Conservation (phyloP, 1,140 invertebrate genomes). For the Bombus vancouverensis region DNA sequence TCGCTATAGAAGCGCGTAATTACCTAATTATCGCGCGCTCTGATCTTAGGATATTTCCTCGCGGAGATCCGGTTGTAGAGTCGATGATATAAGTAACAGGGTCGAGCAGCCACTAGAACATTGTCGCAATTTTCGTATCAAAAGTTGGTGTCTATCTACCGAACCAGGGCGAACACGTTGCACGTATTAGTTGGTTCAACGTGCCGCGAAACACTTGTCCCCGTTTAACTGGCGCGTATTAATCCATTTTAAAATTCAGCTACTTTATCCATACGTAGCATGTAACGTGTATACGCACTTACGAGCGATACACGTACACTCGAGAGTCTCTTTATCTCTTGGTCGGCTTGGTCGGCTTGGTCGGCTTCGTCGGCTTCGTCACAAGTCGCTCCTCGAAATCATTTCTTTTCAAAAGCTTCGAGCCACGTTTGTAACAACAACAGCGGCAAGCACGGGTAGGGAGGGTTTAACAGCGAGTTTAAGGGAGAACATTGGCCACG, state of each 20-base stretch:
- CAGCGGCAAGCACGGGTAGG: neutral
- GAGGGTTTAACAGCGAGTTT: neutral
- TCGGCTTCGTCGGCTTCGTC: too few relatives aligned
- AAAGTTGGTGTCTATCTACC: slow-evolving; percentile 21
- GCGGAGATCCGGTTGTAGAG: neutral
- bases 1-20: neutral
- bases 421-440: slow-evolving; percentile 9
- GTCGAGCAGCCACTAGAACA: slow-evolving; percentile 32
- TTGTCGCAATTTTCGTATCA: slow-evolving; percentile 36
- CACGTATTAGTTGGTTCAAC: neutral
- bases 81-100: slow-evolving; percentile 34
- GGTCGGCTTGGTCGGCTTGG: too few relatives aligned
- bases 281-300: slow-evolving; percentile 9
- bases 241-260: slow-evolving; percentile 43
- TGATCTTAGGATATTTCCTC: neutral
- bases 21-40: neutral
- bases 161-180: neutral
- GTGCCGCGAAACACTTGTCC: slow-evolving; percentile 40
- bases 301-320: slow-evolving; percentile 9
- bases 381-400: neutral
- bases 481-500: neutral
- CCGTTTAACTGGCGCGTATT: slow-evolving; percentile 40
- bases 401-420: neutral
- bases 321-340: slow-evolving; percentile 37
- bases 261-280: slow-evolving; percentile 13